A percentile compares a stretch with the other conserved stretches of the same genome.
Conservation (phyloP, 2,113 vertebrate genomes). For the Podarcis cretensis region DNA sequence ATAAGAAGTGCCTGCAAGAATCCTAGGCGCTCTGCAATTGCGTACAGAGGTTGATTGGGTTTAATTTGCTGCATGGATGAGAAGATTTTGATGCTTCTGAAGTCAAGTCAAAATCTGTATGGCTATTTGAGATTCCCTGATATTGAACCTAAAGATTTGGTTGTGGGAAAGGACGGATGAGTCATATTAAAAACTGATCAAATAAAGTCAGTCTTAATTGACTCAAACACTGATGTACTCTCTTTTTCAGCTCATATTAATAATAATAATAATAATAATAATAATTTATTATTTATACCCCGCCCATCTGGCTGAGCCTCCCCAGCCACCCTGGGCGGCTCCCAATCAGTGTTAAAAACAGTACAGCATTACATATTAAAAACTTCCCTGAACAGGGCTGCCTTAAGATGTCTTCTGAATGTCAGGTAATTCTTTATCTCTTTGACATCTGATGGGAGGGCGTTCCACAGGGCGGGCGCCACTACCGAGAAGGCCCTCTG, state of each 20-base stretch:
- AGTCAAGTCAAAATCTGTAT: neutral
- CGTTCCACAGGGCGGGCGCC: too few relatives aligned
- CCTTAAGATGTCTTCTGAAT: too few relatives aligned
- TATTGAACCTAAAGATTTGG: neutral
- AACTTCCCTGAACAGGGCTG: too few relatives aligned
- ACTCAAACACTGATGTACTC: neutral
- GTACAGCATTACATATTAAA: too few relatives aligned
- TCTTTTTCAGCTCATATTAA: neutral
- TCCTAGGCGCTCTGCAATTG: neutral
- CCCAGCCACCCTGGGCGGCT: too few relatives aligned
- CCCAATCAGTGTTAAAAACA: too few relatives aligned
- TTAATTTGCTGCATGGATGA: neutral
- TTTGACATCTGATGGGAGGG: too few relatives aligned
- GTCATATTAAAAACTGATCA: neutral
- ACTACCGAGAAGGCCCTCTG: too few relatives aligned
- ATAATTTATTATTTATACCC: too few relatives aligned
- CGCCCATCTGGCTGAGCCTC: too few relatives aligned
- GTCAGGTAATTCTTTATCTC: too few relatives aligned
- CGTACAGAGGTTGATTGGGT: neutral
- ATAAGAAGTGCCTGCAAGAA: neutral
- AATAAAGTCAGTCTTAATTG: neutral
- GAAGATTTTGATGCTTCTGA: neutral
- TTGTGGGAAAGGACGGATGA: neutral
- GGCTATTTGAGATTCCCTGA: slow-evolving; percentile 11
- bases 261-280: too few relatives aligned